Conservation (phyloP, 2,888 invertebrate genomes). For the Myopa testacea region DNA sequence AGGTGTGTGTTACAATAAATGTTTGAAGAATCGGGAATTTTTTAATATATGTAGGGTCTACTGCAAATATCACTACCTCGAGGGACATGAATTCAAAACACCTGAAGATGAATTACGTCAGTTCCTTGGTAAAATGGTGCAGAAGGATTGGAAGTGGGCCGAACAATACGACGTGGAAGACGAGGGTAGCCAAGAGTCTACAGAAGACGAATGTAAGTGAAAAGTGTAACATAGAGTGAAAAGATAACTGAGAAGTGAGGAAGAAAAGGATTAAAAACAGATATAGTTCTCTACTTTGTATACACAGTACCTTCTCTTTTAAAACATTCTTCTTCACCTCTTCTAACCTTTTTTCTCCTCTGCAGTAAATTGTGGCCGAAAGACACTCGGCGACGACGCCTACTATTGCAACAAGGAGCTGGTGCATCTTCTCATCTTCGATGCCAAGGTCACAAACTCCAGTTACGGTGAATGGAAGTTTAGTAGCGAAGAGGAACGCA, state of each 20-base stretch:
- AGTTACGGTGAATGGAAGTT: conserved; percentile 73
- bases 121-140: conserved; percentile 78
- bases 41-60: conserved; percentile 75
- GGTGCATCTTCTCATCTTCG: conserved; percentile 86
- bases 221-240: too few relatives aligned
- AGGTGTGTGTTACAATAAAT: background rate
- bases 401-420: conserved; percentile 89
- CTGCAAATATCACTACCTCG: conserved; percentile 87
- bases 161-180: conserved; percentile 71
- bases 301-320: background rate
- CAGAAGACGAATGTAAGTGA: conserved; percentile 59
- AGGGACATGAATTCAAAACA: conserved; percentile 79
- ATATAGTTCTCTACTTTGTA: too few relatives aligned
- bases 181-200: conserved; percentile 57
- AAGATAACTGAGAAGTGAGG: too few relatives aligned
- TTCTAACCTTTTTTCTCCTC: background rate
- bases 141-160: conserved; percentile 74
- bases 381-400: conserved; percentile 75
- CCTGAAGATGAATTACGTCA: conserved; percentile 81
- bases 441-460: conserved; percentile 79
- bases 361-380: conserved; percentile 75
- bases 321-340: background rate
- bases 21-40: background rate
- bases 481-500: conserved; percentile 69
- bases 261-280: too few relatives aligned